These are phyloP conservation scores for Mamestra configurata DNA, from an alignment of 1,140 invertebrate species.

Conservation along the genomic window DNA sequence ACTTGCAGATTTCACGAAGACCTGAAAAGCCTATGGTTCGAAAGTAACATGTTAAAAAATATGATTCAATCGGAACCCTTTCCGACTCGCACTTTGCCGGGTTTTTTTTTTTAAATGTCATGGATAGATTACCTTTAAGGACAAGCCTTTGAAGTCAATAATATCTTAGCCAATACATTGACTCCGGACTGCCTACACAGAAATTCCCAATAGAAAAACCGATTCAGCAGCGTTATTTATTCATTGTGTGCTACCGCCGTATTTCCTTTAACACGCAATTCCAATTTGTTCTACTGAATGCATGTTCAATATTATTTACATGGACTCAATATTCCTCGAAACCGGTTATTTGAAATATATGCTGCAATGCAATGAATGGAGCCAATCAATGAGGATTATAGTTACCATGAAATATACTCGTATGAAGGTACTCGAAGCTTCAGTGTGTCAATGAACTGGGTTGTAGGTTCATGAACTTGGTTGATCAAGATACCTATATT, in stretches of 20 bases:
- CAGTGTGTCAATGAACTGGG: not conserved
- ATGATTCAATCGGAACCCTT: too few species aligned
- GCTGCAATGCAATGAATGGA: not conserved
- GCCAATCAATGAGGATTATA: not conserved
- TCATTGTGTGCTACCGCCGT: not conserved
- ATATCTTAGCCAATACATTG: too few species aligned
- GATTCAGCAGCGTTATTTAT: not conserved
- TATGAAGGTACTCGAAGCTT: too few species aligned
- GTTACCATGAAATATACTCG: not conserved
- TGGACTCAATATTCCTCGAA: not conserved
- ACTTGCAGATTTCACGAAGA: too few species aligned
- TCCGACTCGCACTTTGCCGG: too few species aligned
- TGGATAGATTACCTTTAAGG: too few species aligned
- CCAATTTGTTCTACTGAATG: conserved; percentile 11
- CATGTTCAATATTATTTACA: conserved; percentile 4
- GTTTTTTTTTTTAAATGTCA: too few species aligned
- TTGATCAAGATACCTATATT: too few species aligned
- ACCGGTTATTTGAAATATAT: not conserved
- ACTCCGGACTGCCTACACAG: too few species aligned
- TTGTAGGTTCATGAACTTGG: not conserved
- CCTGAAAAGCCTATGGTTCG: too few species aligned
- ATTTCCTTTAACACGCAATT: not conserved
- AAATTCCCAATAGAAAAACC: not conserved
- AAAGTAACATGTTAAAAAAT: too few species aligned
- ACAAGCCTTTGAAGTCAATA: too few species aligned